Conservation (phyloP, 2,888 invertebrate species). For the Lamproptera curius region DNA sequence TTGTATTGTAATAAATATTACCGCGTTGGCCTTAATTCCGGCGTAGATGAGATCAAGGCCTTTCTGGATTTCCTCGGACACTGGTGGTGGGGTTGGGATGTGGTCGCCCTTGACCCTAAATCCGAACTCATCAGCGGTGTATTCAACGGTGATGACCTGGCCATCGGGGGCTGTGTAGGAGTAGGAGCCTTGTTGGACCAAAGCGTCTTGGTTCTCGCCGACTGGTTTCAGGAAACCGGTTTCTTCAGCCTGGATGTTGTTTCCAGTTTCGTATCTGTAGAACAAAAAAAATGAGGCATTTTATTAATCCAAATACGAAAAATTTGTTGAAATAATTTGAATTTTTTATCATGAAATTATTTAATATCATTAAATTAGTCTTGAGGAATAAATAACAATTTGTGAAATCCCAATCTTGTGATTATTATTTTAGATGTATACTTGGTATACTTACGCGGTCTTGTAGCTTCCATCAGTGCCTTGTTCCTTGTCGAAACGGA, state of each 20-base stretch:
- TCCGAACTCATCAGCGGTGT: conserved; percentile 90
- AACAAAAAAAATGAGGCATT: not conserved
- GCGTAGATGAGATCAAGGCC: conserved; percentile 92
- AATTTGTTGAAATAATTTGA: no score
- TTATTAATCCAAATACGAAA: no score
- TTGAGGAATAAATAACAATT: no score
- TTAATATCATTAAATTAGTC: no score
- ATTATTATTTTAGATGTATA: conserved; percentile 5
- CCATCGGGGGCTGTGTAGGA: conserved; percentile 89
- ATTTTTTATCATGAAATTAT: no score
- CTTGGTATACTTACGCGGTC: conserved; percentile 82
- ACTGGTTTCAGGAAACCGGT: conserved; percentile 84
- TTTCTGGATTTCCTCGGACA: conserved; percentile 91
- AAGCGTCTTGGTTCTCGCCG: conserved; percentile 81
- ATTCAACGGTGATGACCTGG: conserved; percentile 84
- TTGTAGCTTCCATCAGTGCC: conserved; percentile 91
- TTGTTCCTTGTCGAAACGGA: conserved; percentile 89
- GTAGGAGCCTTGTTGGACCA: conserved; percentile 89
- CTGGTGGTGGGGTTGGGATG: conserved; percentile 90
- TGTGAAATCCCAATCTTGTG: not conserved
- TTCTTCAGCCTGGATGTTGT: conserved; percentile 88
- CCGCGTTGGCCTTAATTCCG: conserved; percentile 82
- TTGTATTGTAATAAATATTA: conserved; percentile 27
- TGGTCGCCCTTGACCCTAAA: conserved; percentile 90
- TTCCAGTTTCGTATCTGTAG: conserved; percentile 89